Evolutionary conservation across 2,888 invertebrate species (phyloP).

Genomic region (Archips crataeganus): DNA sequence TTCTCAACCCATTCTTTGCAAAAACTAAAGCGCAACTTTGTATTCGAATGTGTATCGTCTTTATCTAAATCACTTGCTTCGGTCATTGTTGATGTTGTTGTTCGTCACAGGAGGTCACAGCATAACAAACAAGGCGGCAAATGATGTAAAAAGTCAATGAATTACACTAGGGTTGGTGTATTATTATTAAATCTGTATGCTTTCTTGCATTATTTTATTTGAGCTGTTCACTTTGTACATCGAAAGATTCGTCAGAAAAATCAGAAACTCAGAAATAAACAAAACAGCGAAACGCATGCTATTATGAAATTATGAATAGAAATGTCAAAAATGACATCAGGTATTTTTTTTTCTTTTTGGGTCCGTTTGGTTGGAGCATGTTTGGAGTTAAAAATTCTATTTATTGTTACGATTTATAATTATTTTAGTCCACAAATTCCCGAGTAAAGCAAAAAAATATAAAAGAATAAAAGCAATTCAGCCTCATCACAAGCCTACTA

Average conservation of each 20-base stretch:
- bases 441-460: too few species aligned
- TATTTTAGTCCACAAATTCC: too few species aligned
- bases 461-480: too few species aligned
- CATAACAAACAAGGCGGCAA: not conserved
- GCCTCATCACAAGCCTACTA: too few species aligned
- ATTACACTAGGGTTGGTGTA: not conserved
- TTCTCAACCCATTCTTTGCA: slow-evolving; percentile 77
- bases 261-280: not conserved
- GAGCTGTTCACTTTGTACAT: too few species aligned
- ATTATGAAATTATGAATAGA: too few species aligned
- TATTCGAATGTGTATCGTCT: slow-evolving; percentile 7
- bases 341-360: too few species aligned
- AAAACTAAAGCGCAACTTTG: slow-evolving; percentile 48
- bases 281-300: not conserved
- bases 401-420: too few species aligned
- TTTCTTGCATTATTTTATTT: not conserved
- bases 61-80: slow-evolving; percentile 4
- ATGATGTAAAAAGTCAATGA: not conserved
- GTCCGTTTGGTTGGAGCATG: too few species aligned
- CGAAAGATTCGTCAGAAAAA: not conserved
- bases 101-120: not conserved
- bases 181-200: not conserved
- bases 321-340: too few species aligned
- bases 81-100: slow-evolving; percentile 12
- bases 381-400: too few species aligned